Evolutionary conservation across 2,888 invertebrate species (phyloP), one percentile per base, ranked within the genome.

Genomic region (Bombylius major): DNA sequence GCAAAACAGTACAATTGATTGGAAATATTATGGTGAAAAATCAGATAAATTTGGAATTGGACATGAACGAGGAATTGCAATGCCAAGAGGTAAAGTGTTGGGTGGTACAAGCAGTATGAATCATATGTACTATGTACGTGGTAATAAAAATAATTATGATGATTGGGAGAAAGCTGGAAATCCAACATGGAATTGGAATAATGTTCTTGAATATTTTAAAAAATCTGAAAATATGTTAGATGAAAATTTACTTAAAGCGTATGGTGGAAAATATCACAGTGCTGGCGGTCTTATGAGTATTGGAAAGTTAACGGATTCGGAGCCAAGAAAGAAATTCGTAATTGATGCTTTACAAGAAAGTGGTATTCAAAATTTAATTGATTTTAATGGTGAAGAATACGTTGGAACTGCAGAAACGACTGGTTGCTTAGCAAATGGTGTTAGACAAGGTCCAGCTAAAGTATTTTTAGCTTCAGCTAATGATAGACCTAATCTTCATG

Each of bases 81-180:
- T 3, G 84, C 85, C 84, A 0, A 77, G 89, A 51, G 88, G 87
- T 0, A 86, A 84, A 75, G 84, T 83, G 23, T 73, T 87, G 49
- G 83, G 83, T 42, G 91, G 91, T 0, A 83, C 83, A 6, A 87
- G 87, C 63, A 83, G 84, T 0, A 70, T 90, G 1, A 91, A 91
- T 68, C 89, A 88, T 42, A 90, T 92, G 90, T 75, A 87, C 31
- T 91, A 90, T 65, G 78, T 89, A 1, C 75, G 90, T 61, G 90
- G 90, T 0, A 88, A 90, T 66, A 79, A 77, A 61, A 77, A 73
- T 11, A 90, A 91, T 67, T 91, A 89, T 69, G 87, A 92, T 65
- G 70, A 76, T 36, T 92, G 91, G 91, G 83, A 79, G 49, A 69
- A 66, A 6, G 69, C 82, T 64, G 91, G 89, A 0, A 82, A 75